Evolutionary conservation across 1,140 invertebrate species (phyloP).

Genomic region (Psix sp.): DNA sequence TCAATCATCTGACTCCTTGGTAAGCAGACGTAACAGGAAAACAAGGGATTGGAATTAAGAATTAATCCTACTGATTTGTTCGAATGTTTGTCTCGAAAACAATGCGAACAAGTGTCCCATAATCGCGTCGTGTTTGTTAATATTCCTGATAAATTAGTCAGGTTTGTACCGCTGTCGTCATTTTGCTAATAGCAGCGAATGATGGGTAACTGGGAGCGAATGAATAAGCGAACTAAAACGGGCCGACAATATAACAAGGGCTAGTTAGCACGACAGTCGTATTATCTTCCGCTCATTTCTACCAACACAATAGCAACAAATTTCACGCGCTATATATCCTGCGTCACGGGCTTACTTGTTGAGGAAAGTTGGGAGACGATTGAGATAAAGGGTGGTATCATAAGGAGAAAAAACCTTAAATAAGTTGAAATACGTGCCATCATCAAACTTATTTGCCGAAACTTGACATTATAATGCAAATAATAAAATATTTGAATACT

Average conservation of each 20-base stretch:
- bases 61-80: slow-evolving; percentile 30
- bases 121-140: slow-evolving; percentile 53
- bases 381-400: slow-evolving; percentile 40
- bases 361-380: slow-evolving; percentile 54
- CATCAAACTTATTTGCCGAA: slow-evolving; percentile 21
- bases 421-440: too few relatives aligned
- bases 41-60: slow-evolving; percentile 3
- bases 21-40: too few relatives aligned
- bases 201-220: slow-evolving; percentile 57
- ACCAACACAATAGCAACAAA: slow-evolving; percentile 74
- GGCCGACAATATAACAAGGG: slow-evolving; percentile 72
- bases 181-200: slow-evolving; percentile 59
- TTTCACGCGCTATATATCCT: slow-evolving; percentile 72
- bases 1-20: too few relatives aligned
- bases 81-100: slow-evolving; percentile 24
- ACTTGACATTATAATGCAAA: too few relatives aligned
- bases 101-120: slow-evolving; percentile 39
- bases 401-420: slow-evolving; percentile 19
- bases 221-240: slow-evolving; percentile 67
- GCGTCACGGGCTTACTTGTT: slow-evolving; percentile 57
- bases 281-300: slow-evolving; percentile 72
- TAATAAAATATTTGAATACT: too few relatives aligned
- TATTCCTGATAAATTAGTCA: slow-evolving; percentile 53
- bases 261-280: slow-evolving; percentile 72
- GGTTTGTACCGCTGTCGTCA: slow-evolving; percentile 38